Evolutionary conservation across 37 sponge, comb jelly and placozoan species (phyloP).

Genomic region (Ianthella basta): DNA sequence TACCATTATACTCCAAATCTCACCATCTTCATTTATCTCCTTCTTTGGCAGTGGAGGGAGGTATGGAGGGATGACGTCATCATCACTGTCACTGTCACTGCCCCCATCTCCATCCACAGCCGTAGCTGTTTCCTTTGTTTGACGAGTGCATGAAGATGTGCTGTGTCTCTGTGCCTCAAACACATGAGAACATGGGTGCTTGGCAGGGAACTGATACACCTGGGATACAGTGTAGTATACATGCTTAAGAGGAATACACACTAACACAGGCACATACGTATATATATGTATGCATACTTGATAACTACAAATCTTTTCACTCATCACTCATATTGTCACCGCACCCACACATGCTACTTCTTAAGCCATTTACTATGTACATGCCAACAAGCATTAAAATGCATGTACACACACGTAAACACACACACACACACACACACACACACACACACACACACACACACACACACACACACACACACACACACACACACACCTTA

Average conservation of each 20-base stretch:
- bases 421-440: too few relatives aligned
- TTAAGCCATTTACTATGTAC: too few relatives aligned
- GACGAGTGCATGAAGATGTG: too few relatives aligned
- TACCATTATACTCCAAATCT: neutral
- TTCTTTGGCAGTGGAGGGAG: conserved; percentile 23
- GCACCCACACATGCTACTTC: too few relatives aligned
- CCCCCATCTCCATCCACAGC: neutral
- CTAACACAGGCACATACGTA: neutral
- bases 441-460: conserved; percentile 13
- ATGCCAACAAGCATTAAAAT: too few relatives aligned
- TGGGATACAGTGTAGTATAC: neutral
- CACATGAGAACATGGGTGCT: neutral
- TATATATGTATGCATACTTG: too few relatives aligned
- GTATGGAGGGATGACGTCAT: conserved; percentile 16
- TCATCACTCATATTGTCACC: too few relatives aligned
- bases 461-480: neutral
- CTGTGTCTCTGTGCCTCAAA: neutral
- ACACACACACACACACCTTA: conserved; percentile 18
- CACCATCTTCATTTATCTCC: neutral
- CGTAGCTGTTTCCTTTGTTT: neutral
- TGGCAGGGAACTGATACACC: neutral
- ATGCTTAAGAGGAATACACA: neutral
- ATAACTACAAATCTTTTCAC: too few relatives aligned
- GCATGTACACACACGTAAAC: too few relatives aligned
- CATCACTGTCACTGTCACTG: conserved; percentile 14